phyloP scores from a whole-genome alignment of 2,888 invertebrate genomes.

The Drosophila eohydei region DNA sequence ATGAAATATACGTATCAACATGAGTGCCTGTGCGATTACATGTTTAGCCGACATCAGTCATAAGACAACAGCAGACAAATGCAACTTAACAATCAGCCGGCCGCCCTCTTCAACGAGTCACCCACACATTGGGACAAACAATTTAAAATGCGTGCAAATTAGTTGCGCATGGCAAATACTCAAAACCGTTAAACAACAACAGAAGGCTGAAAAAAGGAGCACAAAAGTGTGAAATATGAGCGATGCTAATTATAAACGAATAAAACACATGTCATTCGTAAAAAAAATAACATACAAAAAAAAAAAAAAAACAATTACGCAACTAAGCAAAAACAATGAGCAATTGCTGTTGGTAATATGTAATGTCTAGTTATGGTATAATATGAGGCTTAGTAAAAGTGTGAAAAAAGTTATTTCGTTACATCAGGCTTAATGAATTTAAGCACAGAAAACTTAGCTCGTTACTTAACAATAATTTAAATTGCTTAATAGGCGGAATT shows the following conservation, averaged over 20 bases:
- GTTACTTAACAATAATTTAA: not conserved
- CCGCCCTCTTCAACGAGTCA: not conserved
- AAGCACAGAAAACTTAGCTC: constrained; percentile 2
- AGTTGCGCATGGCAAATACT: constrained; percentile 42
- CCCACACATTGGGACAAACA: constrained; percentile 17
- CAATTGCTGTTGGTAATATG: not conserved
- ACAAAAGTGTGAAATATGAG: constrained; percentile 52
- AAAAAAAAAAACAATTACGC: constrained; percentile 40
- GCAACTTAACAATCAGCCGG: not conserved
- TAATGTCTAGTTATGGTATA: constrained; percentile 35
- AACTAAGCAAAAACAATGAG: constrained; percentile 30
- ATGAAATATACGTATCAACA: constrained; percentile 11
- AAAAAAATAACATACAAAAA: constrained; percentile 20
- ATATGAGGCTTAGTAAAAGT: constrained; percentile 14
- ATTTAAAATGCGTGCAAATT: constrained; percentile 51
- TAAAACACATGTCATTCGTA: constrained; percentile 30
- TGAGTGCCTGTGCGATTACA: not conserved
- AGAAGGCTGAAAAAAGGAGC: constrained; percentile 10
- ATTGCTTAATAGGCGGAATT: not conserved
- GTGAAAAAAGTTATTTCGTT: not conserved
- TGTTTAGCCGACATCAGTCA: constrained; percentile 9
- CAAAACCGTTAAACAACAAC: not conserved
- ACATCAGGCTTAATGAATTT: not conserved
- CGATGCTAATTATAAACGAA: constrained; percentile 50
- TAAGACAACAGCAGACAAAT: not conserved